A percentile compares a stretch with the other conserved stretches of the same genome.
Conservation (phyloP, 2,797 vertebrate species). For the Myotis pilosus region DNA sequence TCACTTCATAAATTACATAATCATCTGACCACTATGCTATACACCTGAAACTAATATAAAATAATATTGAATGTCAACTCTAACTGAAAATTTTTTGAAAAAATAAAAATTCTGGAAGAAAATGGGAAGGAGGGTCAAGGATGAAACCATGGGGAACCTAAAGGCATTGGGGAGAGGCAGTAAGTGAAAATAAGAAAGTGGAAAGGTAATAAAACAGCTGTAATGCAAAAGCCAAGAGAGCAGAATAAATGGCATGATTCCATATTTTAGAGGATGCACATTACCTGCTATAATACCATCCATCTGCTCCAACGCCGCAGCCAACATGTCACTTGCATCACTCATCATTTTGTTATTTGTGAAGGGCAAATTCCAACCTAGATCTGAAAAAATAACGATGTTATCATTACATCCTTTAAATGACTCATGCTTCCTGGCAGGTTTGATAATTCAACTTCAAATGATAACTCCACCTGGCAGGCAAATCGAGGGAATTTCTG, state of each 20-base stretch:
- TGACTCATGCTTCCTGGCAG: background rate
- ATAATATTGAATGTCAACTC: background rate
- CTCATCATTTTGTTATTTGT: conserved; percentile 91
- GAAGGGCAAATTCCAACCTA: conserved; percentile 48
- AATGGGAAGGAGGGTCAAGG: background rate
- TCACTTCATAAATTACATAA: background rate
- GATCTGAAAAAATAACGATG: conserved; percentile 66
- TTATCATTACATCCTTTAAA: background rate
- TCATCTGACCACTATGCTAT: background rate
- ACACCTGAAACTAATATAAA: background rate
- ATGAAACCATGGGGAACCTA: background rate
- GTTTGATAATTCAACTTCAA: conserved; percentile 47
- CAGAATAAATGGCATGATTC: background rate
- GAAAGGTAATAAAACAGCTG: background rate
- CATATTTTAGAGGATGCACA: background rate
- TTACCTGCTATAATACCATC: conserved; percentile 98
- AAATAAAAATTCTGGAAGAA: background rate
- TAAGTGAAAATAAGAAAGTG: background rate
- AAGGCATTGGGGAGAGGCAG: background rate
- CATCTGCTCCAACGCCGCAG: conserved; percentile 98
- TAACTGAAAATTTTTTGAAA: background rate
- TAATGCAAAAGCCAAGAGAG: background rate
- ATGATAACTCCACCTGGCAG: background rate
- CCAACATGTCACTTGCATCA: conserved; percentile 98
- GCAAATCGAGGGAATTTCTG: background rate